A percentile compares a stretch with the other conserved stretches of the same genome.
Conservation (phyloP, 2,797 vertebrate genomes). For the Sitta carolinensis region DNA sequence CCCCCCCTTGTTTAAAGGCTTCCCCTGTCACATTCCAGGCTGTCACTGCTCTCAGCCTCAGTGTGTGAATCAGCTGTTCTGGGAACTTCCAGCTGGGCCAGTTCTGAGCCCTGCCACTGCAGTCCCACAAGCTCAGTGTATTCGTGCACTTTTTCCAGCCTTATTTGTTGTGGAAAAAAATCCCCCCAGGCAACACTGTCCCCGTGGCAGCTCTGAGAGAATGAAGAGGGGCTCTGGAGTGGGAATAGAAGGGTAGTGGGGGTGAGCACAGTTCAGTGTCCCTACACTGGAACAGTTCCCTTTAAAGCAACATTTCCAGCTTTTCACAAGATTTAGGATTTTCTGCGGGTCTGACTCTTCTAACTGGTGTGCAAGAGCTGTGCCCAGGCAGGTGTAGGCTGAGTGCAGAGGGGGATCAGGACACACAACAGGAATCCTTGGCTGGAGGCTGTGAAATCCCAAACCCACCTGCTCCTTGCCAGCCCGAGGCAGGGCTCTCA, state of each 20-base stretch:
- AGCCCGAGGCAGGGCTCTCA: neutral
- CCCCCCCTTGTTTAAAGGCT: neutral
- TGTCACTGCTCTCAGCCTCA: neutral
- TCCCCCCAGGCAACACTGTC: neutral
- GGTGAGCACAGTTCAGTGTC: neutral
- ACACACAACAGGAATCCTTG: neutral
- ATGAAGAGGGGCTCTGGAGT: neutral
- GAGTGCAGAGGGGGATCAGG: neutral
- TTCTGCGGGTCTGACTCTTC: neutral
- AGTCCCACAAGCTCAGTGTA: neutral
- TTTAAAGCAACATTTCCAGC: neutral
- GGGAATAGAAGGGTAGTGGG: accelerated
- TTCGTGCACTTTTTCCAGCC: conserved; percentile 10
- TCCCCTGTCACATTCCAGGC: conserved; percentile 6
- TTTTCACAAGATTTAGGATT: neutral
- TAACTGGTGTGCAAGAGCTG: neutral
- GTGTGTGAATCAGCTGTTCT: conserved; percentile 61
- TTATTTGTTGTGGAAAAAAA: conserved; percentile 45
- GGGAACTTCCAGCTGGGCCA: conserved; percentile 20
- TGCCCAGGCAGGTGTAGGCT: neutral
- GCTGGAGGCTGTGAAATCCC: conserved; percentile 24
- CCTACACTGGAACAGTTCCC: neutral
- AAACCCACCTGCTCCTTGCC: neutral
- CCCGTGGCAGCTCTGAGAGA: neutral
- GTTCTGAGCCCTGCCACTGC: neutral